Percentiles rank a stretch among this genome's conserved stretches.
phyloP scores from a whole-genome alignment of 2,888 invertebrate species.

The Meganola albula region DNA sequence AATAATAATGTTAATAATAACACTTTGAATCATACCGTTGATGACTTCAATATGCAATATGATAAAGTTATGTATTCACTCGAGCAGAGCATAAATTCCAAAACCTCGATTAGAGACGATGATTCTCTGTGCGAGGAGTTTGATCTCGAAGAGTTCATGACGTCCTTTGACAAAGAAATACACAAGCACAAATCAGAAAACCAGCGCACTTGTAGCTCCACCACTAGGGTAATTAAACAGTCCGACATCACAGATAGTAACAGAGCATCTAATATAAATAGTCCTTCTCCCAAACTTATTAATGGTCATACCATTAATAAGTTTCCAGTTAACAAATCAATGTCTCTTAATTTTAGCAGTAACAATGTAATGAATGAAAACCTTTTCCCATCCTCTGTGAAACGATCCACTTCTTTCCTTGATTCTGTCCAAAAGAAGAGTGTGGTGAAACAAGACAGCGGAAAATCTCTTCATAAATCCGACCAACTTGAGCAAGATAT shows the following conservation, averaged over 20 bases:
- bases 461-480: conserved; percentile 63
- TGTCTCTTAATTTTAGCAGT: conserved; percentile 78
- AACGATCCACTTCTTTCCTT: conserved; percentile 76
- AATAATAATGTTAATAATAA: conserved; percentile 45
- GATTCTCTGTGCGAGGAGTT: conserved; percentile 80
- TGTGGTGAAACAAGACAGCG: conserved; percentile 45
- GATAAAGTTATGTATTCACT: conserved; percentile 74
- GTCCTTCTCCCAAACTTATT: conserved; percentile 54
- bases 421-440: conserved; percentile 72
- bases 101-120: conserved; percentile 66
- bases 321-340: conserved; percentile 73
- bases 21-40: conserved; percentile 48
- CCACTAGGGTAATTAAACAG: conserved; percentile 64
- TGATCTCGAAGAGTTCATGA: conserved; percentile 81
- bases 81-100: conserved; percentile 69
- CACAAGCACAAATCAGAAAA: conserved; percentile 60
- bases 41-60: conserved; percentile 68
- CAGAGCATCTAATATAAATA: conserved; percentile 49
- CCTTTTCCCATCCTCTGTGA: conserved; percentile 72
- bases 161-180: conserved; percentile 81
- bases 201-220: conserved; percentile 69
- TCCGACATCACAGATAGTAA: conserved; percentile 53
- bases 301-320: conserved; percentile 57
- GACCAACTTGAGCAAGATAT: conserved; percentile 69
- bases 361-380: conserved; percentile 67